Evolutionary conservation across 2,113 vertebrate genomes (phyloP), one percentile per base, ranked within the genome.

Genomic region (Mormyrus iriodes): DNA sequence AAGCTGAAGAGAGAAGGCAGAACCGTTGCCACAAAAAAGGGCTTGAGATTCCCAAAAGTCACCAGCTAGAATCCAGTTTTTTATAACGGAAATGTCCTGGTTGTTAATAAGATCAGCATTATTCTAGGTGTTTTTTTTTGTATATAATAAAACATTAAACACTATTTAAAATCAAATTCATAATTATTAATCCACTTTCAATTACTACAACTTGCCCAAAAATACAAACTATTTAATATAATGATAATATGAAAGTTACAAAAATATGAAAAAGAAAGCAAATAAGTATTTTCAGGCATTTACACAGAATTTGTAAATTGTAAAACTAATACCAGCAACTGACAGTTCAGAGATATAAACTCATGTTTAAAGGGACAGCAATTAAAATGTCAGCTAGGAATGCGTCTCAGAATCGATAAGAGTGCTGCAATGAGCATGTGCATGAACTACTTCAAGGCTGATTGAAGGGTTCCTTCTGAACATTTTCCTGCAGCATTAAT

Each of bases 401-500:
- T 55, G 31, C 76, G 35, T 8, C 31, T 7, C 27, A 12, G 79
- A 10, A 51, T 10, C n/a, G 79, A 31, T 65, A 55, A 49, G 42
- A 44, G 35, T 58, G 82, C 82, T 55, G 88, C 42, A 85, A 31
- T 84, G 42, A 86, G 27, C 39, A 1, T 58, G 51, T 35, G 9
- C 31, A 44, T 58, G 31, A 44, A n/a, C 39, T 21, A 42, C 21
- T 86, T 27, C 55, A 65, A 86, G 89, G 44, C 84, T 90, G 88
- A 89, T 89, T 85, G 83, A 85, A 88, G 82, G 65, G 49, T 79
- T 86, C 35, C 39, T 53, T 52, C 88, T 27, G 90, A 76, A 86
- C 46, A 90, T 91, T 88, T 84, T 93, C 90, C 90, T 90, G 90
- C 90, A 92, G 92, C 92, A 51, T 93, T 91, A 92, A 93, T 94